These are phyloP conservation scores for Centroberyx gerrardi DNA, from an alignment of 2,797 vertebrate species.

Conservation along the genomic window DNA sequence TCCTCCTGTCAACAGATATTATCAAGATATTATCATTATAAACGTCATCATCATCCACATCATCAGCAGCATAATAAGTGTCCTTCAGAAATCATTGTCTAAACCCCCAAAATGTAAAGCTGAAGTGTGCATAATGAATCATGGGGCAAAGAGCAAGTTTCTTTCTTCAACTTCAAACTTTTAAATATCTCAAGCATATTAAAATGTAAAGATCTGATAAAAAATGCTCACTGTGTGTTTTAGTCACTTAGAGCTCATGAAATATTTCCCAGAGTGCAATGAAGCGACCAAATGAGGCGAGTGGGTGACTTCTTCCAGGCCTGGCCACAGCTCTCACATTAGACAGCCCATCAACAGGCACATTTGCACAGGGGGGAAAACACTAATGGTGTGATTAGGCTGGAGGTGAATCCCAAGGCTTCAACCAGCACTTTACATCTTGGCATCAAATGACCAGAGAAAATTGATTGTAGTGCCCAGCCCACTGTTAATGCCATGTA, in stretches of 20 bases:
- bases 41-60: slow-evolving; percentile 16
- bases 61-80: background rate
- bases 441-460: slow-evolving; percentile 45
- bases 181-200: slow-evolving; percentile 80
- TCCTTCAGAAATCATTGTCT: background rate
- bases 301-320: slow-evolving; percentile 78
- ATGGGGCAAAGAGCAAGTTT: slow-evolving; percentile 43
- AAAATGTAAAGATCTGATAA: slow-evolving; percentile 82
- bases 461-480: slow-evolving; percentile 31
- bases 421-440: slow-evolving; percentile 67
- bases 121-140: slow-evolving; percentile 37
- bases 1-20: background rate
- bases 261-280: slow-evolving; percentile 86
- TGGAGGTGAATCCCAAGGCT: slow-evolving; percentile 79
- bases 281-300: slow-evolving; percentile 80
- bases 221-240: slow-evolving; percentile 84
- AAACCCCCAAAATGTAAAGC: slow-evolving; percentile 27
- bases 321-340: slow-evolving; percentile 78
- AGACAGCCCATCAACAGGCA: slow-evolving; percentile 84
- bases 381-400: slow-evolving; percentile 80
- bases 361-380: slow-evolving; percentile 70
- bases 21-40: background rate
- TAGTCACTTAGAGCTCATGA: slow-evolving; percentile 89
- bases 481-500: slow-evolving; percentile 3
- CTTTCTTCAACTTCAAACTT: slow-evolving; percentile 66